Base-by-base conservation (phyloP, 2,113 vertebrate genomes). In the Penelope pileata region DNA sequence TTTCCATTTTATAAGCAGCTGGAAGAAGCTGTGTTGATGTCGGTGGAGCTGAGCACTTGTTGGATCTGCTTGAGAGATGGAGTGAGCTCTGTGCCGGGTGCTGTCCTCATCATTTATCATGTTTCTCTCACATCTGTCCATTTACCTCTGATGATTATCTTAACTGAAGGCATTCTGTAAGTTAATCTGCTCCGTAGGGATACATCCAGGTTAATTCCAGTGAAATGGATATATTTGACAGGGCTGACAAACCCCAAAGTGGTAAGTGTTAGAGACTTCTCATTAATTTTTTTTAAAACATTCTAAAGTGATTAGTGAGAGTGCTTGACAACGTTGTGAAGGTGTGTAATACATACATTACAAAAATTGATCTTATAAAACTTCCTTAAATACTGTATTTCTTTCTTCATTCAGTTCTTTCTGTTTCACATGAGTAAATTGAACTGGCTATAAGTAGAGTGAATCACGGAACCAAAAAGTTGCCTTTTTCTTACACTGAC, bases 111-210 rank as follows among this genome's bases (percentile, higher is more conserved):
- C 59, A 3, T 11, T 69, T 76, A 13, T 58, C 40, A 15, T 30
- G 3, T 56, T 1, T 5, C 7, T 3, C 53, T 56, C 34, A 4
- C 36, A 19, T n/a, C 4, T 3, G 14, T 29, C 50, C 63, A 1
- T 45, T 62, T 53, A 6, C 51, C 54, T 38, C 0, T 59, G 1
- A 7, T 27, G 51, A 15, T 45, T 74, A 50, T 45, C n/a, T 82
- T 48, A 12, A 10, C 12, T 67, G 58, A 45, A 34, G 54, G 56
- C 78, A 19, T 79, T 63, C 70, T 42, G 69, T n/a, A 19, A 36
- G 32, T 24, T 67, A 72, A 42, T 7, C 53, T n/a, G 27, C 38
- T 76, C 70, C 56, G 22, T 34, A 88, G 82, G 32, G 42, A 6
- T 23, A 75, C 23, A 63, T 47, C 38, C 66, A 47, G 62, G 2